Evolutionary conservation across 1,140 invertebrate species (phyloP).

Genomic region (Ctenoplectra terminalis): DNA sequence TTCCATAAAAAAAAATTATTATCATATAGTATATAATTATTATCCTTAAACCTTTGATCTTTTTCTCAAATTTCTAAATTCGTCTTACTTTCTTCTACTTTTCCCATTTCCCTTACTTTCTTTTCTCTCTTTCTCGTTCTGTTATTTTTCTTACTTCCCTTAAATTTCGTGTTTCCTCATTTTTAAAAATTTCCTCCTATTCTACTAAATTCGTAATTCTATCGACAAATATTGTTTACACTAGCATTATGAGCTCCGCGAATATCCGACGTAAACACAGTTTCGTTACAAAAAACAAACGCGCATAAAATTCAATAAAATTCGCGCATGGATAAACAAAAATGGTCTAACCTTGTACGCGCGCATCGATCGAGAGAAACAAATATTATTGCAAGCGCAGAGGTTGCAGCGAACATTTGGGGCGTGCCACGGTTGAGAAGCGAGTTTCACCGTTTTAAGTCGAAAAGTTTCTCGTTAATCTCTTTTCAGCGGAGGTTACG

Average conservation of each 20-base stretch:
- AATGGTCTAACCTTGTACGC: too few relatives aligned
- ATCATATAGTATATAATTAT: too few relatives aligned
- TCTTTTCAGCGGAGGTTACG: constrained; percentile 24
- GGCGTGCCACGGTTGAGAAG: neutral
- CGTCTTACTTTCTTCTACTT: too few relatives aligned
- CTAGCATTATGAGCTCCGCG: neutral
- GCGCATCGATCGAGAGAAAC: neutral
- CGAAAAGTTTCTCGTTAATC: constrained; percentile 32
- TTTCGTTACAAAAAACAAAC: neutral
- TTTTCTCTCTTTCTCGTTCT: too few relatives aligned
- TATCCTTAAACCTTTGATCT: too few relatives aligned
- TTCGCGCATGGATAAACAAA: neutral
- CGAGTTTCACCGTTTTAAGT: neutral
- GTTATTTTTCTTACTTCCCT: too few relatives aligned
- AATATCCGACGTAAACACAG: neutral
- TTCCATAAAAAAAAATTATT: too few relatives aligned
- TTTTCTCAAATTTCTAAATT: too few relatives aligned
- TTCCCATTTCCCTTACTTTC: too few relatives aligned
- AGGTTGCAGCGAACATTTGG: neutral
- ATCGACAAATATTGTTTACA: neutral
- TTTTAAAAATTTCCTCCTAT: too few relatives aligned
- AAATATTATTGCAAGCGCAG: neutral
- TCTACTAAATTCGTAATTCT: too few relatives aligned
- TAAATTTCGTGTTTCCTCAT: too few relatives aligned
- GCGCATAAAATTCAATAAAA: neutral